phyloP scores from a whole-genome alignment of 2,113 vertebrate genomes.

The Gallinago paraguaiae region DNA sequence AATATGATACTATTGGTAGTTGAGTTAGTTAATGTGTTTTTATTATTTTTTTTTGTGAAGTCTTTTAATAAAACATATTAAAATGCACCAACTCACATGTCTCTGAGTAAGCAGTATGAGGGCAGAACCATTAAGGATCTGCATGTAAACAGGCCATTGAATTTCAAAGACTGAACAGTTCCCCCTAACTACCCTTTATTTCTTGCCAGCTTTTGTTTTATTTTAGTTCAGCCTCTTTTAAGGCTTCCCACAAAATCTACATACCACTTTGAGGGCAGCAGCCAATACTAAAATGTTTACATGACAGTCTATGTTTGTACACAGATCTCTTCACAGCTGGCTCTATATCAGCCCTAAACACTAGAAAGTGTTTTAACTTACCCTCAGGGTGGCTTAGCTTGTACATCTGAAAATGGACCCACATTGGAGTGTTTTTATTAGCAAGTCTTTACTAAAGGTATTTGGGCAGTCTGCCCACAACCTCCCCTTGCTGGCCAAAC shows the following conservation, averaged over 20 bases:
- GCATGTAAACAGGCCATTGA: background rate
- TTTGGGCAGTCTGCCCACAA: background rate
- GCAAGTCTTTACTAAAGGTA: background rate
- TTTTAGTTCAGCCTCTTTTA: background rate
- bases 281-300: background rate
- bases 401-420: constrained; percentile 16
- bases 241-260: background rate
- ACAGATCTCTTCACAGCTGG: background rate
- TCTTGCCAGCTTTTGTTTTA: background rate
- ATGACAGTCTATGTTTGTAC: background rate
- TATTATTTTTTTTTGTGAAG: background rate
- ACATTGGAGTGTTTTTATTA: constrained; percentile 23
- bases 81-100: background rate
- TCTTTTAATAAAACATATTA: background rate
- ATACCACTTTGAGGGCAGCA: background rate
- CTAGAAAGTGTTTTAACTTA: background rate
- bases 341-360: background rate
- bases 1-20: background rate
- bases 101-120: background rate
- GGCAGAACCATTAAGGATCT: background rate
- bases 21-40: background rate
- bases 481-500: background rate
- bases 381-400: background rate
- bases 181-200: background rate
- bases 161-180: background rate